phyloP scores from a whole-genome alignment of 2,888 invertebrate species.

The Fabriciana adippe region DNA sequence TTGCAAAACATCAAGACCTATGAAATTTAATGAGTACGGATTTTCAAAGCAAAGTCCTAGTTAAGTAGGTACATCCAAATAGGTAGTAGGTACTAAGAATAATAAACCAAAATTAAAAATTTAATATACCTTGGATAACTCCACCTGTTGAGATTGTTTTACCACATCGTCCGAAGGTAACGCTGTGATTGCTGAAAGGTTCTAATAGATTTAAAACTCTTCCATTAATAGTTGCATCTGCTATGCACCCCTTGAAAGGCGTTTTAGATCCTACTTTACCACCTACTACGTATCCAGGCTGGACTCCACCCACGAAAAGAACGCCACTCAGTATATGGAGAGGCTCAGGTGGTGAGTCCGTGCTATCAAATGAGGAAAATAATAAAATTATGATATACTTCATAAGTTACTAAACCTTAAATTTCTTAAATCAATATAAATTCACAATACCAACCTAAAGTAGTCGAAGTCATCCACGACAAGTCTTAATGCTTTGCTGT shows the following conservation, averaged over 20 bases:
- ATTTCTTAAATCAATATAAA: background rate
- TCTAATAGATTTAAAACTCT: constrained; percentile 70
- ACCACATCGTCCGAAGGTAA: constrained; percentile 62
- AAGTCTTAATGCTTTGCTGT: constrained; percentile 85
- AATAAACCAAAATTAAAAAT: background rate
- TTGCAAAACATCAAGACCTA: no score
- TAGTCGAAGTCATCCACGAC: constrained; percentile 93
- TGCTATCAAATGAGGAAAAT: constrained; percentile 54
- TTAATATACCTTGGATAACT: constrained; percentile 57
- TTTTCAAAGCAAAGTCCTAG: no score
- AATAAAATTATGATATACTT: background rate
- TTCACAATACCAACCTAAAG: constrained; percentile 74
- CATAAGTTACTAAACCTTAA: background rate
- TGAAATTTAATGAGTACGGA: no score
- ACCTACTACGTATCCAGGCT: constrained; percentile 80
- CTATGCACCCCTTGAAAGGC: constrained; percentile 94
- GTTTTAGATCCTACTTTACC: constrained; percentile 81
- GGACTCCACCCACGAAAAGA: constrained; percentile 94
- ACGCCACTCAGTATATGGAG: constrained; percentile 86
- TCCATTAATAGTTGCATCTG: constrained; percentile 95
- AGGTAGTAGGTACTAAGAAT: no score
- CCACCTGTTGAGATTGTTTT: constrained; percentile 64
- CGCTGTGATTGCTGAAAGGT: constrained; percentile 61
- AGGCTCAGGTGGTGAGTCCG: constrained; percentile 81
- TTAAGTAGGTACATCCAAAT: no score